Conservation (phyloP, 2,113 vertebrate species). For the Rhagologus leucostigma region DNA sequence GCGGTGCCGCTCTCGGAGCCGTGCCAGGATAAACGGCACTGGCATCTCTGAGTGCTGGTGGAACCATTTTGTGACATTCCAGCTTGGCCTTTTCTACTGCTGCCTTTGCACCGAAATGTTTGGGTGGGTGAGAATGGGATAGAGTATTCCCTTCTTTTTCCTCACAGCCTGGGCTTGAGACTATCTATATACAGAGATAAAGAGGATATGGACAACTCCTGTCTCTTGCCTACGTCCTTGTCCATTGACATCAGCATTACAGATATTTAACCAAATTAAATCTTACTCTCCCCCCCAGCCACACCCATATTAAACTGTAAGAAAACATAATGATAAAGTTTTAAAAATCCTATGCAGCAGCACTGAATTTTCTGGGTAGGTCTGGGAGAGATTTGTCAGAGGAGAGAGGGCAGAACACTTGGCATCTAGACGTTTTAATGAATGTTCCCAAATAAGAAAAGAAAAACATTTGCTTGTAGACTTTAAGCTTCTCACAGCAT, state of each 20-base stretch:
- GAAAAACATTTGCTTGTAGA: slow-evolving; percentile 7
- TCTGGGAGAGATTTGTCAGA: background rate
- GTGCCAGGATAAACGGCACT: background rate
- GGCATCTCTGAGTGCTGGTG: background rate
- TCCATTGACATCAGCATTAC: background rate
- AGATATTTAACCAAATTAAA: background rate
- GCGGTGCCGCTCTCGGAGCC: background rate
- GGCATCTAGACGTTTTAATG: background rate
- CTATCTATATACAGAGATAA: accelerated
- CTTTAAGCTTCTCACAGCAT: slow-evolving; percentile 42
- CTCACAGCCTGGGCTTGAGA: background rate
- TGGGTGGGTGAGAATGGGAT: background rate
- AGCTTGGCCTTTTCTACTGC: background rate
- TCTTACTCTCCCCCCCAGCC: background rate
- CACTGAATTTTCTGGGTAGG: background rate
- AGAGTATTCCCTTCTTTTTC: background rate
- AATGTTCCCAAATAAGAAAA: slow-evolving; percentile 15
- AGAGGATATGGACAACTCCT: background rate
- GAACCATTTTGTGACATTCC: slow-evolving; percentile 52
- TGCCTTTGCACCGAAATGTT: background rate
- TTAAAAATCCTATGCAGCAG: background rate
- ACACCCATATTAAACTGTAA: background rate
- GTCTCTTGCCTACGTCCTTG: background rate
- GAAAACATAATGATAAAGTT: background rate
- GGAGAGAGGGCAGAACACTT: background rate